Evolutionary conservation across 2,797 vertebrate genomes (phyloP).

Genomic region (Trichosurus vulpecula): DNA sequence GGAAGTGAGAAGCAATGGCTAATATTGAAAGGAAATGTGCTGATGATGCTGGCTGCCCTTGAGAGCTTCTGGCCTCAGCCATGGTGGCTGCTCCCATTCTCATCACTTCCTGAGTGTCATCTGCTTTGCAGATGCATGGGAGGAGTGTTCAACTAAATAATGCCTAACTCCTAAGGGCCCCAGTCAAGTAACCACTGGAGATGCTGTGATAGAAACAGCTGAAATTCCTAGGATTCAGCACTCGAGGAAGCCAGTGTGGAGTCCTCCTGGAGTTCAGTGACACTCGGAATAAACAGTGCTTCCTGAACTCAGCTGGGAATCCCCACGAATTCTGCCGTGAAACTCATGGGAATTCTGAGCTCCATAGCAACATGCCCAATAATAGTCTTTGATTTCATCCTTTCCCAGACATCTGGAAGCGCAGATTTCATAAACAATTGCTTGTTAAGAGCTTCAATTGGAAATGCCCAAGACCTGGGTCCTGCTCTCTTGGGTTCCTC

Average conservation of each 20-base stretch:
- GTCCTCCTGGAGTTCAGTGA: not conserved
- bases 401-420: not conserved
- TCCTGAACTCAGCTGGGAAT: not conserved
- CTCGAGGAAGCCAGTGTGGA: not conserved
- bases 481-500: not conserved
- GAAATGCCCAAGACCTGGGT: not conserved
- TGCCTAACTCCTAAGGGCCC: not conserved
- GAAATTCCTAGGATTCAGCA: not conserved
- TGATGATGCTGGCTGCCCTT: not conserved
- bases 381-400: not conserved
- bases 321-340: not conserved
- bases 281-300: not conserved
- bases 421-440: not conserved
- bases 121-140: not conserved
- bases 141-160: not conserved
- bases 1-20: not conserved
- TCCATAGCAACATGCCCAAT: not conserved
- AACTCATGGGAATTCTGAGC: not conserved
- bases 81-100: not conserved
- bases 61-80: not conserved
- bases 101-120: not conserved
- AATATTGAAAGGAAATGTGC: not conserved
- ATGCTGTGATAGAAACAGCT: not conserved
- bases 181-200: not conserved
- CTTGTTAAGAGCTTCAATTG: not conserved